These are phyloP conservation scores for Apeira syringaria DNA, from an alignment of 2,888 invertebrate species.

Conservation along the genomic window DNA sequence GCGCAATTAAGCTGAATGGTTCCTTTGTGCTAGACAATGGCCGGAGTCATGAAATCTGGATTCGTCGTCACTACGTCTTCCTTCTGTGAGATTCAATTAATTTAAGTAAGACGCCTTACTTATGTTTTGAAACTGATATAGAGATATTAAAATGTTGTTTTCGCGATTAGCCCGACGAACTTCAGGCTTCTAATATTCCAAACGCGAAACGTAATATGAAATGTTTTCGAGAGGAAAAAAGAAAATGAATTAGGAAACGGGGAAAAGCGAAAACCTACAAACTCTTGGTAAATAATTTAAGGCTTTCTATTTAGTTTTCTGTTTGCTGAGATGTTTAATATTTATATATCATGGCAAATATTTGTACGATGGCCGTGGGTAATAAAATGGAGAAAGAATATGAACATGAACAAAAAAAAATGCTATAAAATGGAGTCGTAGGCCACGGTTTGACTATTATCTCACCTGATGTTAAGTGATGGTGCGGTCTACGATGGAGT, in stretches of 20 bases:
- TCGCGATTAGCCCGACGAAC: conserved; percentile 18
- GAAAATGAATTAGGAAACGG: conserved; percentile 6
- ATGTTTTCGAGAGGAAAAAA: conserved; percentile 11
- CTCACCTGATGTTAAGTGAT: too few species aligned
- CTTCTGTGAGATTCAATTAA: conserved; percentile 51
- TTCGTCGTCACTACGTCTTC: conserved; percentile 31
- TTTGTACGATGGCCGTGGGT: neutral
- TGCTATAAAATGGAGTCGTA: too few species aligned
- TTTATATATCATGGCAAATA: conserved; percentile 2
- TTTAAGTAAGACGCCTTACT: conserved; percentile 45
- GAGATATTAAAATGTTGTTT: conserved; percentile 44
- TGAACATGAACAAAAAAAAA: too few species aligned
- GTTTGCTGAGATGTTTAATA: conserved; percentile 1
- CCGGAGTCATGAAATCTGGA: conserved; percentile 43
- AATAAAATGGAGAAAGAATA: too few species aligned
- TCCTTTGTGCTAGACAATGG: conserved; percentile 60
- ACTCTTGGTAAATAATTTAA: neutral
- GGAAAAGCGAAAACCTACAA: neutral
- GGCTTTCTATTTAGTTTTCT: conserved; percentile 14
- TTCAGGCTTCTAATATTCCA: conserved; percentile 8
- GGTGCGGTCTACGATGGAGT: too few species aligned
- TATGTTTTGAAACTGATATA: conserved; percentile 39
- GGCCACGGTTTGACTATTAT: too few species aligned
- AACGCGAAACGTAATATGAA: conserved; percentile 6
- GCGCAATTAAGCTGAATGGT: conserved; percentile 54